Base-by-base conservation (phyloP, 2,888 invertebrate species). In the Drosophila barbarae region DNA sequence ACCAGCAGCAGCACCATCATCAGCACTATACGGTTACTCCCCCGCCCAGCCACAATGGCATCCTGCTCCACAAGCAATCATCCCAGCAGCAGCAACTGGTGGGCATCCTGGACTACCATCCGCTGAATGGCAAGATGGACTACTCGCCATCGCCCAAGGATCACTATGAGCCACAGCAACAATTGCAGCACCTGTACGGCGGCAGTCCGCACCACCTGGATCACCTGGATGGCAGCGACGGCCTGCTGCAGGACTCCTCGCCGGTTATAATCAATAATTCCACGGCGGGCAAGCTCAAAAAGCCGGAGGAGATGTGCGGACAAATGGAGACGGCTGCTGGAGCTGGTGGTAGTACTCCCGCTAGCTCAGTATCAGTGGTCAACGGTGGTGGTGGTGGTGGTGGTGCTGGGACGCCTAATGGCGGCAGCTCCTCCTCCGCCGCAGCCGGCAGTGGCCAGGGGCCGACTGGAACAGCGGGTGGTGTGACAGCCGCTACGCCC, bases 41-140 rank as follows among this genome's bases (percentile, higher is more conserved):
- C 5, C 87, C 87, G 44, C 83, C 86, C 32, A 69, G 58, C 13
- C 79, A 83, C 44, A 84, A 85, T 39, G 84, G 85, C 28, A 73
- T 85, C 60, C 50, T 85, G 59, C 74, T 82, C 13, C 84, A 86
- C 30, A 79, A 77, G 47, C 66, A 73, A 0, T 18, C 64, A 10
- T 42, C 66, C 36, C 73, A 73, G 10, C 79, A 74, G 18, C 75
- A 87, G 46, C 86, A 87, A 21, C 59, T 83, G 55, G 83, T 87
- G 38, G 86, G 87, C 52, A 66, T 79, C 58, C 58, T 87, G 65
- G 87, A 87, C 42, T 87, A 87, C 39, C 87, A 87, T 57, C 65
- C 76, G n/a, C 63, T 87, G n/a, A 87, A 87, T 52, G 84, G 88
- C 34, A 88, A 88, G 58, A 72, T 88, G 44, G 88, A 88, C 47